phyloP scores from a whole-genome alignment of 2,797 vertebrate species.

The Pterois miles region DNA sequence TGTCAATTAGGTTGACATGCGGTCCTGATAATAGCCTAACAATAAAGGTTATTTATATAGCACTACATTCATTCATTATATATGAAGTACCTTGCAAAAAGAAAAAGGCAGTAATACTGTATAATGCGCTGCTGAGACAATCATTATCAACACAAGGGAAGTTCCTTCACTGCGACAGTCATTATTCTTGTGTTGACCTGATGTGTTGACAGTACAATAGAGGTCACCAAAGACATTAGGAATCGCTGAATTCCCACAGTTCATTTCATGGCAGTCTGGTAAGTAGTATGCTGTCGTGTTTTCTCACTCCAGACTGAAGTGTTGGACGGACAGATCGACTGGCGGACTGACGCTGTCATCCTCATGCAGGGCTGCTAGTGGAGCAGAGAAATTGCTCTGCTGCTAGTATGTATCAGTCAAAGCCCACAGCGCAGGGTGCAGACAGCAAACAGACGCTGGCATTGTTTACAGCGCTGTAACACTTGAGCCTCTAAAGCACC shows the following conservation, averaged over 20 bases:
- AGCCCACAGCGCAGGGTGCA: not conserved
- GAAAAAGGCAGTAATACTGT: too few species aligned
- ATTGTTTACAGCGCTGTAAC: constrained; percentile 52
- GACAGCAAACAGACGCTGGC: constrained; percentile 50
- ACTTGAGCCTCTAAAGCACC: constrained; percentile 45
- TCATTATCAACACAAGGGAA: too few species aligned
- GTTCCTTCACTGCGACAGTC: too few species aligned
- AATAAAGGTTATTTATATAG: too few species aligned
- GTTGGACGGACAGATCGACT: constrained; percentile 3
- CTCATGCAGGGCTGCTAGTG: constrained; percentile 12
- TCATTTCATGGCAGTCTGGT: not conserved
- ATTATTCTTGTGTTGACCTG: not conserved
- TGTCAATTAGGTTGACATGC: too few species aligned
- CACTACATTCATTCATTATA: too few species aligned
- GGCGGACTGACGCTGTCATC: constrained; percentile 13
- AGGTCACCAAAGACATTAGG: not conserved
- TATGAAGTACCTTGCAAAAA: too few species aligned
- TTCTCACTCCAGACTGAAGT: not conserved
- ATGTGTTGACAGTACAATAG: too few species aligned
- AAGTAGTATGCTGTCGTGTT: not conserved
- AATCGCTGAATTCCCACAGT: not conserved
- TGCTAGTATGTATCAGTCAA: constrained; percentile 44
- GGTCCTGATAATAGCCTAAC: too few species aligned
- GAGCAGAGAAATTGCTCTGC: constrained; percentile 16
- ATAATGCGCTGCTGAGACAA: too few species aligned